Conservation (phyloP, 37 sponge, comb jelly and placozoan genomes). For the Diacarnus erythraeanus region DNA sequence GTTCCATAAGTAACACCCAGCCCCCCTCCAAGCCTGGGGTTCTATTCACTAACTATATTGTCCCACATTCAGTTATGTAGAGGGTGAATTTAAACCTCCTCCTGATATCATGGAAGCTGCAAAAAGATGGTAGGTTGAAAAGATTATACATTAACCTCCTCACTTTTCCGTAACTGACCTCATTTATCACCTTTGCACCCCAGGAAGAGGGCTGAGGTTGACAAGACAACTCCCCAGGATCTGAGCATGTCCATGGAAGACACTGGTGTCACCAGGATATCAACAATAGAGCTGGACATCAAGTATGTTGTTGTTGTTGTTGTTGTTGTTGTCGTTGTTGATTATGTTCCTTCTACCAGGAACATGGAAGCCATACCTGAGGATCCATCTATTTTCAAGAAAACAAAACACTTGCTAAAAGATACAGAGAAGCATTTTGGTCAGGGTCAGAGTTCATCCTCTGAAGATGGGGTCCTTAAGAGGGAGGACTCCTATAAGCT, state of each 20-base stretch:
- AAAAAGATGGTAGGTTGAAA: slow-evolving; percentile 56
- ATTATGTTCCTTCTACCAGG: not conserved
- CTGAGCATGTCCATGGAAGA: slow-evolving; percentile 52
- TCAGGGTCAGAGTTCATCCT: not conserved
- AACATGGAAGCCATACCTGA: slow-evolving; percentile 25
- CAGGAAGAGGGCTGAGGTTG: not conserved
- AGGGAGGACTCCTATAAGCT: slow-evolving; percentile 56
- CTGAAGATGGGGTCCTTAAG: not conserved
- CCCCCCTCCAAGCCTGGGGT: no score
- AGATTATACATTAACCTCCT: no score
- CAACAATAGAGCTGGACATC: slow-evolving; percentile 33
- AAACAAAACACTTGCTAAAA: not conserved
- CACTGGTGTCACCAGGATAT: slow-evolving; percentile 55
- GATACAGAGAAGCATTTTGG: not conserved
- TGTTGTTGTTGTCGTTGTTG: slow-evolving; percentile 3
- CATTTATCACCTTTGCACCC: not conserved
- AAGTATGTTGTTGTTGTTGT: slow-evolving; percentile 23
- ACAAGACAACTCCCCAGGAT: slow-evolving; percentile 17
- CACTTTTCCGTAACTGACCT: not conserved
- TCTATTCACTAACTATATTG: not conserved
- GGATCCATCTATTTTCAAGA: slow-evolving; percentile 32
- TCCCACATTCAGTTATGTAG: slow-evolving; percentile 8
- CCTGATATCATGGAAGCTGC: slow-evolving; percentile 62
- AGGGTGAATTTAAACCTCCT: slow-evolving; percentile 51
- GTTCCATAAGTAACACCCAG: no score